Evolutionary conservation across 2,113 vertebrate species (phyloP).

Genomic region (Hippopotamus amphibius): DNA sequence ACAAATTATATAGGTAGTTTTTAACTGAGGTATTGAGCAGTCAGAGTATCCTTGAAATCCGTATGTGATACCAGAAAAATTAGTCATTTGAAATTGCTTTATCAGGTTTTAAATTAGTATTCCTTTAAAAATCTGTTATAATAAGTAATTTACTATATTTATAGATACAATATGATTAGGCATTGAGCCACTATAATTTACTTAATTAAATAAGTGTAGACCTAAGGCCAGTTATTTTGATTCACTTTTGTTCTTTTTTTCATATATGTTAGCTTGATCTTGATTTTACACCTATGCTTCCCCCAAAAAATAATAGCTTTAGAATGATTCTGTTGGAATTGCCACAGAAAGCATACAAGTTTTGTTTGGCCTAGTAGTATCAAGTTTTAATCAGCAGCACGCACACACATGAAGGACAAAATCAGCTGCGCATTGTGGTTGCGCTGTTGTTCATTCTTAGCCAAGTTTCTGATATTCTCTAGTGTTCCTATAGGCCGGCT

Average conservation of each 20-base stretch:
- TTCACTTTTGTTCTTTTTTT: constrained; percentile 4
- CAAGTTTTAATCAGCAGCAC: not conserved
- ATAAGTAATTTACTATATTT: constrained; percentile 1
- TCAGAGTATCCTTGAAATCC: constrained; percentile 6
- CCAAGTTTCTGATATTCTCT: constrained; percentile 46
- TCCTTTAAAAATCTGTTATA: not conserved
- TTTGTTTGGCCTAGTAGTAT: not conserved
- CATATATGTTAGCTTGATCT: not conserved
- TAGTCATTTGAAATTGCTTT: constrained; percentile 33
- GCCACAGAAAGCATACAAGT: not conserved
- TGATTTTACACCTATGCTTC: constrained; percentile 9
- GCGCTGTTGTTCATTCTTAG: constrained; percentile 4
- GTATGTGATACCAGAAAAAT: not conserved
- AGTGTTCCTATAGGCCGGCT: not conserved
- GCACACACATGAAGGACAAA: not conserved
- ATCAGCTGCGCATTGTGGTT: not conserved
- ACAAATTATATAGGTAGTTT: not conserved
- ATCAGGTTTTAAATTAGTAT: constrained; percentile 7
- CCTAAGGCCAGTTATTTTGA: not conserved
- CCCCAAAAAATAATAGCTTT: not conserved
- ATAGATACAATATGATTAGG: not conserved
- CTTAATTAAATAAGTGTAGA: not conserved
- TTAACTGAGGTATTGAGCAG: not conserved
- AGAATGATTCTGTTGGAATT: constrained; percentile 52
- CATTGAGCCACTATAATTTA: not conserved